Evolutionary conservation across 2,113 vertebrate genomes (phyloP), one percentile per base, ranked within the genome.

Genomic region (Terrapene triunguis): DNA sequence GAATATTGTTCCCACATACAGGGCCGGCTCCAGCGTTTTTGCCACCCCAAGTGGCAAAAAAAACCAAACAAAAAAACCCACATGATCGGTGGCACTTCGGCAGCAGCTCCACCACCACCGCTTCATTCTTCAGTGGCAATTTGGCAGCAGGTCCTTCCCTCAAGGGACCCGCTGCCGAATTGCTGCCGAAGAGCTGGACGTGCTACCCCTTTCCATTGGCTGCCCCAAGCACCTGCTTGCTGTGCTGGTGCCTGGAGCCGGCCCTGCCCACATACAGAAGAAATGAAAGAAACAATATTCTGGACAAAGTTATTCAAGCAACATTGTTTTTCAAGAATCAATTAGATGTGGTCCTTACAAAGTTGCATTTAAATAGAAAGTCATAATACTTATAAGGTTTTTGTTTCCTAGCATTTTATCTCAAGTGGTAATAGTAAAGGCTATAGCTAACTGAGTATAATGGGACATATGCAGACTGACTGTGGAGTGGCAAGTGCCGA

Each of bases 401-500:
- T 3, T 42, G 54, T 92, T 89, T 32, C 5, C 13, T 85, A 85
- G 57, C 81, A 95, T 97, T 95, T 96, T 93, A 87, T 96, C 85
- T 79, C 17, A 92, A 96, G 95, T 93, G 74, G 92, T 93, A 91
- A 44, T 54, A 92, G 51, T 82, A 95, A 94, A 81, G 90, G 19
- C 35, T 92, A 47, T 35, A 54, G 82, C 59, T 92, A 95, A 94
- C 89, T 72, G 21, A 96, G 53, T 93, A 93, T 92, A 96, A 93
- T 89, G 88, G 90, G 55, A 55, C 92, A 54, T 80, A 11, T n/a
- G 24, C 69, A 51, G 29, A 89, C 35, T 84, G n/a, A 90, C 88
- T 1, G 35, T 50, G 81, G 78, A 89, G 21, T 24, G 89, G 21
- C 93, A 95, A 96, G 51, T 53, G 57, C 25, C 5, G 29, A 93